Percentiles rank a stretch among this genome's conserved stretches.
Conservation (phyloP, 2,113 vertebrate genomes). For the Boulengerochromis microlepis region DNA sequence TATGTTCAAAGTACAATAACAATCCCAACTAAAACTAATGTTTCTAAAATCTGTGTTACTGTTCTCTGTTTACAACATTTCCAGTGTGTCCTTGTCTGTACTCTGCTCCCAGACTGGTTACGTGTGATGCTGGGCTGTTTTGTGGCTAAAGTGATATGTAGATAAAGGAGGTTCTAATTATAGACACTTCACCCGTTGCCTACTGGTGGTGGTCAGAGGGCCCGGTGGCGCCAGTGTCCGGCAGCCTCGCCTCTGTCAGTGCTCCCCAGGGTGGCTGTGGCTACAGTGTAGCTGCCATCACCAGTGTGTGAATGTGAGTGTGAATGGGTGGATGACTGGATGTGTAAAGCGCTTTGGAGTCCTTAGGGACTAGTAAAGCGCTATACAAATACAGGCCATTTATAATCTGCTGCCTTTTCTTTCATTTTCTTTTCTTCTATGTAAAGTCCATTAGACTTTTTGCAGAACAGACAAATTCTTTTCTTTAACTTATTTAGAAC, state of each 20-base stretch:
- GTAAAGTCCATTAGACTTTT: not conserved
- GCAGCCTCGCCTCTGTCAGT: not conserved
- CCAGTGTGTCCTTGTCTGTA: not conserved
- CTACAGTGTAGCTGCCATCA: not conserved
- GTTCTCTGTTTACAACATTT: not conserved
- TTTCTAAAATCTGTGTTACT: not conserved
- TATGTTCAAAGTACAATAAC: not conserved
- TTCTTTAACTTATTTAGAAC: not conserved
- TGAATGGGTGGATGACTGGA: fast-evolving
- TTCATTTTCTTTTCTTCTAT: not conserved
- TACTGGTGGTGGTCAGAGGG: not conserved
- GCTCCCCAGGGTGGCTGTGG: not conserved
- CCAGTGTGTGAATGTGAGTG: fast-evolving
- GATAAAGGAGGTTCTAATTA: not conserved
- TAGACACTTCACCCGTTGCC: fast-evolving
- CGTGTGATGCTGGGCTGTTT: not conserved
- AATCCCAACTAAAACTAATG: not conserved
- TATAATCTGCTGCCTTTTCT: not conserved
- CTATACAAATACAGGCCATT: fast-evolving
- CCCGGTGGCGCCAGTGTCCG: not conserved
- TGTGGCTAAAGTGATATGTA: not conserved
- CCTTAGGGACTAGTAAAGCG: fast-evolving
- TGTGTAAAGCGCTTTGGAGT: fast-evolving
- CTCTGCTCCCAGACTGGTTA: not conserved
- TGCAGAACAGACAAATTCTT: not conserved